Evolutionary conservation across 2,113 vertebrate species (phyloP).

Genomic region (Sylvilagus bachmani): DNA sequence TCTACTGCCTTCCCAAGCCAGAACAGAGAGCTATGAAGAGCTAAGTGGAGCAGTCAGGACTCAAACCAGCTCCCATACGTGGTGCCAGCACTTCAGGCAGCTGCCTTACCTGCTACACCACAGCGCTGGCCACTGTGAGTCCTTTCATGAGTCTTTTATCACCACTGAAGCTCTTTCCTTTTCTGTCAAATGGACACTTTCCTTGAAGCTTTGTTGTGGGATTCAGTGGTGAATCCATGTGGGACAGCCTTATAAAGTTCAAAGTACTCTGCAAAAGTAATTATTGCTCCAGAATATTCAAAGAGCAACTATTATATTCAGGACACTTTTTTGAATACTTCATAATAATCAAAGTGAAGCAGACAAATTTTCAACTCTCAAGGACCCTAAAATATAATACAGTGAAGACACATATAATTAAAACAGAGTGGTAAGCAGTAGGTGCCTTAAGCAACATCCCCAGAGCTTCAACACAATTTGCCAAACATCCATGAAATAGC

Average conservation of each 20-base stretch:
- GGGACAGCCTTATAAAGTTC: not conserved
- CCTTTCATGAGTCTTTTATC: not conserved
- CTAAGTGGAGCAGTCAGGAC: too few species aligned
- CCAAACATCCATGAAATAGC: not conserved
- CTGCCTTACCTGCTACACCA: too few species aligned
- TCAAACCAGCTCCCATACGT: too few species aligned
- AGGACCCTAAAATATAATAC: not conserved
- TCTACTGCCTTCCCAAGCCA: too few species aligned
- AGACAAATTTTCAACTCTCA: not conserved
- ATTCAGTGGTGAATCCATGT: not conserved
- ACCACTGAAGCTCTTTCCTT: not conserved
- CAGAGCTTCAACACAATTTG: slow-evolving; percentile 17
- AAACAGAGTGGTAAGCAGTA: not conserved
- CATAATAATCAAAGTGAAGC: not conserved
- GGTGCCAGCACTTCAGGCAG: too few species aligned
- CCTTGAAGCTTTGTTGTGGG: not conserved
- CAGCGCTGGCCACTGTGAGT: too few species aligned
- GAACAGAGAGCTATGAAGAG: too few species aligned
- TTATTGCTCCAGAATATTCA: slow-evolving; percentile 17
- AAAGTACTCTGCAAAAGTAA: slow-evolving; percentile 14
- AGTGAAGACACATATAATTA: not conserved
- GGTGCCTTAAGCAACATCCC: not conserved
- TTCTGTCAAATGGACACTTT: not conserved
- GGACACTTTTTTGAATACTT: not conserved
- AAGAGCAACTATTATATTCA: not conserved